A percentile compares a stretch with the other conserved stretches of the same genome.
phyloP scores from a whole-genome alignment of 2,797 vertebrate species.

The Enteromius argenteus region DNA sequence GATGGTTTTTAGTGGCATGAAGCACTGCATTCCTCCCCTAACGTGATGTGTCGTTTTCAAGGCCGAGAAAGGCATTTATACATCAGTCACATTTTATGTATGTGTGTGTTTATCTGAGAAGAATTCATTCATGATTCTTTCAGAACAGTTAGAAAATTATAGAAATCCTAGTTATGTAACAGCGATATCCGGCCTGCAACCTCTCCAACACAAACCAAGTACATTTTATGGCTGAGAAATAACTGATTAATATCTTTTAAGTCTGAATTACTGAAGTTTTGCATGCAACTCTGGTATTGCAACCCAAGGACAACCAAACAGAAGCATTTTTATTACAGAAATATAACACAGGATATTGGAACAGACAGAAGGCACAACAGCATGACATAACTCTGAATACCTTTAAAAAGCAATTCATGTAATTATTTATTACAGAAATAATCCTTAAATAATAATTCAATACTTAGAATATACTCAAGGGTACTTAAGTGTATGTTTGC shows the following conservation, averaged over 20 bases:
- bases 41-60: conserved; percentile 61
- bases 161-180: conserved; percentile 12
- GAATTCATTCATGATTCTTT: conserved; percentile 13
- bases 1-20: conserved; percentile 47
- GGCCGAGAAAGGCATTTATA: conserved; percentile 63
- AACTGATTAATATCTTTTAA: not conserved
- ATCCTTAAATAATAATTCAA: not conserved
- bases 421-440: not conserved
- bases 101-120: not conserved
- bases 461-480: not conserved
- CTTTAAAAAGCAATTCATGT: not conserved
- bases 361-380: not conserved
- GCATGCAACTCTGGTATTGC: conserved; percentile 53
- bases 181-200: conserved; percentile 1
- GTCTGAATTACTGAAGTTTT: conserved; percentile 12
- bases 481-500: not conserved
- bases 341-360: not conserved
- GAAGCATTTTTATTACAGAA: not conserved
- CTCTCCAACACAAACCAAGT: conserved; percentile 36
- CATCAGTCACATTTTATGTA: conserved; percentile 9
- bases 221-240: conserved; percentile 72
- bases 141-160: conserved; percentile 29
- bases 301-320: conserved; percentile 49
- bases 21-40: conserved; percentile 63
- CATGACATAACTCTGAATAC: not conserved